These are phyloP conservation scores for Orthonyx spaldingii DNA, from an alignment of 2,113 vertebrate genomes.

Conservation along the genomic window DNA sequence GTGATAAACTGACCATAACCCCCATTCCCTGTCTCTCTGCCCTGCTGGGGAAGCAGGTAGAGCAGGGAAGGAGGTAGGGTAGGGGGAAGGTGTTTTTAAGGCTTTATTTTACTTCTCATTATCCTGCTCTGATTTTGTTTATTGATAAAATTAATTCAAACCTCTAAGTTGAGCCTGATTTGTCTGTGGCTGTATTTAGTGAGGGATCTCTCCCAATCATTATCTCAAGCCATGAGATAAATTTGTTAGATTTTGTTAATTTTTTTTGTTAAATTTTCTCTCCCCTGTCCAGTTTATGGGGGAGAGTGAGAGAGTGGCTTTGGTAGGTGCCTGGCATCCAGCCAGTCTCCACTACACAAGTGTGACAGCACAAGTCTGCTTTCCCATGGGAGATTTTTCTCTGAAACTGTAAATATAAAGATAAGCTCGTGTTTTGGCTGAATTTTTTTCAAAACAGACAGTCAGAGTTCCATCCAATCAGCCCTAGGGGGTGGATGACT, in stretches of 20 bases:
- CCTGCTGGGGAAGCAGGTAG: rapidly evolving
- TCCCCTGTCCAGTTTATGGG: neutral
- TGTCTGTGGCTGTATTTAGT: neutral
- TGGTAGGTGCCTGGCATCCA: neutral
- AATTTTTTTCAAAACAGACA: no score
- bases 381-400: no score
- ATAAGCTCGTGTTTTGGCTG: no score
- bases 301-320: neutral
- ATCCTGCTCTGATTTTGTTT: neutral
- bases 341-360: neutral
- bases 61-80: neutral
- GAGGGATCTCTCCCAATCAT: rapidly evolving
- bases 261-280: neutral
- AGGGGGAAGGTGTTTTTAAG: neutral
- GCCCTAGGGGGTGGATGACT: no score
- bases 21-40: neutral
- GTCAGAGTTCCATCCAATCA: no score
- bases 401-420: no score
- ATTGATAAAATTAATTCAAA: neutral
- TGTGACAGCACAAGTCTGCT: no score
- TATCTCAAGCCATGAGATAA: neutral
- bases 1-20: neutral
- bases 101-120: neutral
- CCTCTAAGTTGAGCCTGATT: neutral
- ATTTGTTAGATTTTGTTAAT: neutral